Base-by-base conservation (phyloP, 2,888 invertebrate species). In the Andrena trimmerana region DNA sequence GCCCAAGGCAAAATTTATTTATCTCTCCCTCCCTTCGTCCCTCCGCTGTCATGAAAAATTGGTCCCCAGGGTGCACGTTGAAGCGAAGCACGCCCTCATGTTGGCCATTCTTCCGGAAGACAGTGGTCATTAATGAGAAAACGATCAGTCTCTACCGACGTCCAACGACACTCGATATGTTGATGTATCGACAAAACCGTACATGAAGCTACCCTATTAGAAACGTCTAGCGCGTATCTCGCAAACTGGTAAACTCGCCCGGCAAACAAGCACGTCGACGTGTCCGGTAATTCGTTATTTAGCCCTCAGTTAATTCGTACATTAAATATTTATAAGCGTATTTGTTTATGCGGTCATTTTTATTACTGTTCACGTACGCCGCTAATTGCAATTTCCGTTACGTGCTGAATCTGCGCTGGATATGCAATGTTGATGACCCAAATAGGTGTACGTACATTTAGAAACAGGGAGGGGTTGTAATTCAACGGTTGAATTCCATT, bases 341-440 rank as follows among this genome's bases (percentile, higher is more conserved):
- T 6, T n/a, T 29, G 27, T 70, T 70, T 48, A 70, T 27, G 20
- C 29, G 24, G 4, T 5, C 52, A 67, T 52, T 73, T 62, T 67
- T 74, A 54, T 67, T 62, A 31, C 52, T 10, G 67, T 52, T 42
- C 78, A 74, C 62, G 78, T 74, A 29, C 52, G 8, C 16, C 8
- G 74, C 52, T 78, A 74, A 78, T 78, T 74, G 67, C 36, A 36
- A 74, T 52, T 78, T 62, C 67, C 62, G 67, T 67, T 74, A 67
- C 74, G 67, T 8, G 74, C 62, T 67, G 42, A 42, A 52, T n/a
- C 20, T 31, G 20, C 29, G 13, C 20, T 50, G 78, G 67, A 74
- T 16, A 42, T 5, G 42, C 42, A 42, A 42, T 16, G 42, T 42
- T 42, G 16, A 42, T 42, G 42, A 16, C 42, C 42, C 42, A 42